Evolutionary conservation across 1,140 invertebrate species (phyloP).

Genomic region (Octopus bimaculoides): DNA sequence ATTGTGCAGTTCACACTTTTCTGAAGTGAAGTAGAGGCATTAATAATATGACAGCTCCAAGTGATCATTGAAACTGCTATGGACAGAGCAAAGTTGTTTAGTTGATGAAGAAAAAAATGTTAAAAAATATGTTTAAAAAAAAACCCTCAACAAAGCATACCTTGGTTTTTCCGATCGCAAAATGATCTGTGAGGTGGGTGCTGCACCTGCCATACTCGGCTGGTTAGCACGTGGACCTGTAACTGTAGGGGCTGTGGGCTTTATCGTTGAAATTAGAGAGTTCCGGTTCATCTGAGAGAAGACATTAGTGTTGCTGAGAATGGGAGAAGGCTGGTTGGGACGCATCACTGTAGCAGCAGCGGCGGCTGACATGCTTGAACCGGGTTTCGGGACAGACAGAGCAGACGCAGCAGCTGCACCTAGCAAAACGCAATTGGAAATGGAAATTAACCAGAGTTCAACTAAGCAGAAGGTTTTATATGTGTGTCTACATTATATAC

Average conservation of each 20-base stretch:
- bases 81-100: no score
- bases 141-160: background rate
- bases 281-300: constrained; percentile 13
- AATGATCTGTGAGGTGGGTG: constrained; percentile 4
- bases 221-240: constrained; percentile 14
- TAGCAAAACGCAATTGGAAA: background rate
- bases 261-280: constrained; percentile 19
- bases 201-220: constrained; percentile 1
- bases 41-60: no score
- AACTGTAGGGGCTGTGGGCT: constrained; percentile 16
- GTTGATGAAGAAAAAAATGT: no score
- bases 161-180: background rate
- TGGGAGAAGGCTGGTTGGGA: constrained; percentile 10
- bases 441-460: no score
- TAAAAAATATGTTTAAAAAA: no score
- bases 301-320: constrained; percentile 16
- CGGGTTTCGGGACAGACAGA: constrained; percentile 18
- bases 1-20: no score
- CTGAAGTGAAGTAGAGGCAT: no score
- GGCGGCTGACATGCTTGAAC: constrained; percentile 11
- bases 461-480: no score
- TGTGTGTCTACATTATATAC: no score
- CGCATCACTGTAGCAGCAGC: constrained; percentile 2
- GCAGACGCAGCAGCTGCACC: constrained; percentile 25
- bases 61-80: no score